Evolutionary conservation across 2,113 vertebrate species (phyloP), one percentile per base, ranked within the genome.

Genomic region (Sceloporus tristichus): DNA sequence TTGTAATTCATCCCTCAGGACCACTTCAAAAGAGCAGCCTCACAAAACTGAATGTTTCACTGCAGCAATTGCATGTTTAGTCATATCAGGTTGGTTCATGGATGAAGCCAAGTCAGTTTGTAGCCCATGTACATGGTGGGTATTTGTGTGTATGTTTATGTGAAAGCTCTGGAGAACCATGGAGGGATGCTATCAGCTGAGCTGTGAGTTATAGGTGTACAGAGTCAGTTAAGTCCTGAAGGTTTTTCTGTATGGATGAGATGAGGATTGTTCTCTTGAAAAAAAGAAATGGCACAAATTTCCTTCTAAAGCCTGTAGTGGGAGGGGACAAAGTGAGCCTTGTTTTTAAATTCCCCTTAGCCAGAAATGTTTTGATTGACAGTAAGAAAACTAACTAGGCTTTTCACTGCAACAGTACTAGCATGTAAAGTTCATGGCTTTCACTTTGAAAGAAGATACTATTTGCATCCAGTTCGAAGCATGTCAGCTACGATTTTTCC

Each of bases 401-500:
- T 89, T 90, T 91, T 94, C 89, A 86, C 90, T 91, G 89, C 83
- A 90, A 80, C 79, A 84, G 93, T 92, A 86, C 90, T 93, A 94
- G 90, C 9, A 65, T 86, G 80, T 90, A 88, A 65, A 91, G 92
- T 94, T 93, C 88, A 80, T 84, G 79, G n/a, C 73, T 92, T 88
- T 88, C 80, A 82, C 78, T 90, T 88, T 84, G 79, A 90, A 88
- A 91, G 79, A 88, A 92, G 91, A 84, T 87, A 79, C 93, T 94
- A 96, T 74, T 95, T 95, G 91, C 96, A 97, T 77, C 95, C 96
- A 38, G 89, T 93, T 88, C 90, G 93, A 89, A 97, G 95, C 89
- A 96, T 96, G 42, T 96, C 96, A 89, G 95, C 92, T 77, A 95
- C 91, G 91, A 95, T 93, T 92, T 96, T 96, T 84, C 95, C 96